Percentiles rank a stretch among this genome's conserved stretches.
These are phyloP conservation scores for Tenrec ecaudatus DNA, from an alignment of 2,113 vertebrate genomes.

Conservation along the genomic window DNA sequence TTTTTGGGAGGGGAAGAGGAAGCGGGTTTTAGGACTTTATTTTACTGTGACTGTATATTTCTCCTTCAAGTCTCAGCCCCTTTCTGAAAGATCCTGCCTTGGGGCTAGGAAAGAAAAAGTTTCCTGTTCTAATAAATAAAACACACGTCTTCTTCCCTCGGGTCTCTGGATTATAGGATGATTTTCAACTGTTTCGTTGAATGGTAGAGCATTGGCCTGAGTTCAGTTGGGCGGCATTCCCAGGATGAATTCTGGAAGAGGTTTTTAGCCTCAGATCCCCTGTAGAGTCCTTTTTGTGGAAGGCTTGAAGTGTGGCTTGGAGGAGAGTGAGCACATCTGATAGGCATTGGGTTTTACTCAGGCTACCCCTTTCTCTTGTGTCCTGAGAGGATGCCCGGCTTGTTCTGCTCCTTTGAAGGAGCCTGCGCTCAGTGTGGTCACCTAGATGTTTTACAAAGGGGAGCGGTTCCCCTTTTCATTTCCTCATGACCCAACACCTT, in stretches of 20 bases:
- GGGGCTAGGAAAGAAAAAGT: background rate
- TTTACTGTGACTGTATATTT: background rate
- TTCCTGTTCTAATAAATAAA: constrained; percentile 57
- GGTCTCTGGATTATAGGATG: background rate
- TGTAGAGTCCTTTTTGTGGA: background rate
- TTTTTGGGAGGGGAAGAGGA: background rate
- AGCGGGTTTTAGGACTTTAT: constrained; percentile 63
- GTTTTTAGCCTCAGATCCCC: background rate
- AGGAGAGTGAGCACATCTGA: background rate
- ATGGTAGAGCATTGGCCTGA: background rate
- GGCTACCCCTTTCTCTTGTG: background rate
- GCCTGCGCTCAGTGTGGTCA: background rate
- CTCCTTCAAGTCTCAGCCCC: background rate
- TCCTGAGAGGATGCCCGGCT: background rate
- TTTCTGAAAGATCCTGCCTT: constrained; percentile 49
- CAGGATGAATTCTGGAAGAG: constrained; percentile 19
- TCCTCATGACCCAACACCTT: background rate
- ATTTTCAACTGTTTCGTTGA: constrained; percentile 32
- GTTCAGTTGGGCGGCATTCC: background rate
- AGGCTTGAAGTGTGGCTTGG: background rate
- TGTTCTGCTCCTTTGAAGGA: background rate
- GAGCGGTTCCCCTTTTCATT: background rate
- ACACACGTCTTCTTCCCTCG: background rate
- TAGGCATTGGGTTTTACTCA: background rate
- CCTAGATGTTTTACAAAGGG: background rate